Evolutionary conservation across 2,888 invertebrate genomes (phyloP), one percentile per base, ranked within the genome.

Genomic region (Calameuta pallipes): DNA sequence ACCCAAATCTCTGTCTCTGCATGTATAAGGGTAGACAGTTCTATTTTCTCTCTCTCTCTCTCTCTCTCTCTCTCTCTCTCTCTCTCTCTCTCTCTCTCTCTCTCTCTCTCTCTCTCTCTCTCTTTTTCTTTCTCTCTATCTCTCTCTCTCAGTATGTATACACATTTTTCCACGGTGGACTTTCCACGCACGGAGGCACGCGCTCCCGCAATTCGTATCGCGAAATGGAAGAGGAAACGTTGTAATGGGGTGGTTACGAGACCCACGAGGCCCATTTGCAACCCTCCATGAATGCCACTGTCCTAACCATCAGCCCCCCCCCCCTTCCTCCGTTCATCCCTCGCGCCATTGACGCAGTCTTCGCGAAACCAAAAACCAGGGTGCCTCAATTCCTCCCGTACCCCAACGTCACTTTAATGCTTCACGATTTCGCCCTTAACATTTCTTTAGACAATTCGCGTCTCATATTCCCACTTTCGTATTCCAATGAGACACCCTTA

Each of bases 211-310:
- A 68, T 41, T 75, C 75, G 70, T 69, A 69, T 69, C 73, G 84
- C 85, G 86, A 87, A 89, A 89, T 89, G 88, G 87, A 90, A 88
- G 88, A 88, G 85, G 89, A 88, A 89, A 88, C 83, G 86, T 84
- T 89, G 86, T 91, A 91, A 91, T 91, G 87, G 91, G 90, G 90
- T 90, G 89, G 87, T 89, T 91, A 91, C 91, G 91, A 91, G 90
- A 88, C 91, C 90, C 91, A 81, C 73, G 91, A 89, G 91, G 85
- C 86, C 89, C 87, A 87, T 91, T 91, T 88, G 56, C 23, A 23
- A 56, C 56, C 56, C 56, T 56, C 56, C 56, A 23, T 56, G 56
- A 56, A 56, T 23, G 56, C 56, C 56, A 56, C 56, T 56, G 56
- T 56, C 23, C 56, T 56, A 56, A 56, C 56, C 56, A 23, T 23